Conservation (phyloP, 2,113 vertebrate species). For the Myrmophylax atrothorax region DNA sequence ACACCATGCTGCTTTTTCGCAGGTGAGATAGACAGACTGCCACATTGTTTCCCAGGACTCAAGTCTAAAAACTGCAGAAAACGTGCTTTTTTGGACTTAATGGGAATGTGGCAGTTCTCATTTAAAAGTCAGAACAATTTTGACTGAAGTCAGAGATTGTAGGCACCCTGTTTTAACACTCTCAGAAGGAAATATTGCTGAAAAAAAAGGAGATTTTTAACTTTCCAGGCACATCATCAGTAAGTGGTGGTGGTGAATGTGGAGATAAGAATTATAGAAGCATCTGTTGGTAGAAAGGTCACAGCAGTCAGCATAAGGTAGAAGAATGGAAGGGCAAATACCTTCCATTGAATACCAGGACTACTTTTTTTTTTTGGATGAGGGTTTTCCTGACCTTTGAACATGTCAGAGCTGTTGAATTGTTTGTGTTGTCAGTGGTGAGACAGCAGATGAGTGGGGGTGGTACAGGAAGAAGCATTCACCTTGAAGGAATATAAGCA, state of each 20-base stretch:
- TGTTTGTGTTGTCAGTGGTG: background rate
- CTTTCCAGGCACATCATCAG: background rate
- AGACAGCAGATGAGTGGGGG: background rate
- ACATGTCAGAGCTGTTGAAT: background rate
- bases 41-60: background rate
- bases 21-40: background rate
- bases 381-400: background rate
- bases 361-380: background rate
- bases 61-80: background rate
- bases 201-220: background rate
- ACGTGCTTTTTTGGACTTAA: background rate
- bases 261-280: background rate
- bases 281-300: background rate
- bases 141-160: background rate
- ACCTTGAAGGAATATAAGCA: background rate
- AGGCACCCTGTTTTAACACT: background rate
- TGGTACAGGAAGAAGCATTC: background rate
- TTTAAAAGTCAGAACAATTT: background rate
- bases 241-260: background rate
- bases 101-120: background rate
- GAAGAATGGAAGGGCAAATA: background rate
- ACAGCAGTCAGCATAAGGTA: fast-evolving
- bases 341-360: background rate
- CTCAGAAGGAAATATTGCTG: background rate
- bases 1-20: background rate